These are phyloP conservation scores for Drosophila incognita DNA, from an alignment of 2,888 invertebrate species.

Conservation along the genomic window DNA sequence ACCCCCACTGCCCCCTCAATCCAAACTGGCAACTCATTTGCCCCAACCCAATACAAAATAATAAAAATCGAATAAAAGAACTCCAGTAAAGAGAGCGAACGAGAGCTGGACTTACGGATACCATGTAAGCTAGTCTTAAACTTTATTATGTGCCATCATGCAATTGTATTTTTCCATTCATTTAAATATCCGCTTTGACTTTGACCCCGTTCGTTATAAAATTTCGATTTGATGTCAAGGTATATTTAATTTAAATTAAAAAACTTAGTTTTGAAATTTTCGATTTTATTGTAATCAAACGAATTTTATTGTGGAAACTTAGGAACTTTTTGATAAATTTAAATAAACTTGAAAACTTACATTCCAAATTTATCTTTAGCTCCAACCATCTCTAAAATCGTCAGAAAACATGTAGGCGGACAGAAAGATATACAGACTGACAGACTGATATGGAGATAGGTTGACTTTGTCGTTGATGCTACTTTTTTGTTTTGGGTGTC, in stretches of 20 bases:
- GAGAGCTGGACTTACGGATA: neutral
- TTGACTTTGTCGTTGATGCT: neutral
- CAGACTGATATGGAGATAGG: neutral
- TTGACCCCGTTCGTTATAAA: no score
- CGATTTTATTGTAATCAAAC: no score
- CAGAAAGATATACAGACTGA: neutral
- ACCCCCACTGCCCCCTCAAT: neutral
- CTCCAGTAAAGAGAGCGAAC: neutral
- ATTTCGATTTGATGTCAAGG: no score
- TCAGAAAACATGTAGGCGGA: neutral
- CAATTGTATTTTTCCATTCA: no score
- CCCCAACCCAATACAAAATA: neutral
- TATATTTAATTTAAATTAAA: no score
- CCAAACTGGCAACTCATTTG: constrained; percentile 1
- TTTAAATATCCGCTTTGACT: no score
- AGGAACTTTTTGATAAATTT: no score
- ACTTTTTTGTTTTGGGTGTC: neutral
- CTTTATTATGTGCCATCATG: neutral
- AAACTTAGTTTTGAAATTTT: no score
- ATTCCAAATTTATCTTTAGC: no score
- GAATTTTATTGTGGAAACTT: no score
- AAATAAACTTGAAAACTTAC: no score
- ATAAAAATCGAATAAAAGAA: neutral
- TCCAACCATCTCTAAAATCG: no score
- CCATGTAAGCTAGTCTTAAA: neutral